Percentiles rank a stretch among this genome's conserved stretches.
These are phyloP conservation scores for Amphipoea oculea DNA, from an alignment of 2,888 invertebrate species.

Conservation along the genomic window DNA sequence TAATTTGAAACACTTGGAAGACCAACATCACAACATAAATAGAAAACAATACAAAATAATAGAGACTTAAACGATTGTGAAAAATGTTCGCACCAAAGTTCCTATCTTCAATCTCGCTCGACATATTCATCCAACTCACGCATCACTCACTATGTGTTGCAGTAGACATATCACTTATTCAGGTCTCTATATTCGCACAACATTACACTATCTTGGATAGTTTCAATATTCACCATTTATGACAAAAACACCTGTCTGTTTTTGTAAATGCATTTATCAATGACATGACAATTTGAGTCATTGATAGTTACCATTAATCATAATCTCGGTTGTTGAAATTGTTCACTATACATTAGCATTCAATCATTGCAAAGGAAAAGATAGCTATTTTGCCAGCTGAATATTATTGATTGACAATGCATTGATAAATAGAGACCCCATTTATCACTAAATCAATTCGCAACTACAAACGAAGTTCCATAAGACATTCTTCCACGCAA, in stretches of 20 bases:
- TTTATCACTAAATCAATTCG: slow-evolving; percentile 46
- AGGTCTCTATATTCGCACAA: slow-evolving; percentile 45
- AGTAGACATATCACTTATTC: slow-evolving; percentile 52
- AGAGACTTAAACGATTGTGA: slow-evolving; percentile 76
- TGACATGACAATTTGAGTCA: slow-evolving; percentile 15
- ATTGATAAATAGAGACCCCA: slow-evolving; percentile 41
- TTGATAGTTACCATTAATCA: slow-evolving; percentile 21
- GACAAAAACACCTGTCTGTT: slow-evolving; percentile 37
- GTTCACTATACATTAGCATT: slow-evolving; percentile 21
- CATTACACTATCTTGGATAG: slow-evolving; percentile 49
- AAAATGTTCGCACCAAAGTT: slow-evolving; percentile 81
- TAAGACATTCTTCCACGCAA: slow-evolving; percentile 65
- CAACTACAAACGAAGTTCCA: slow-evolving; percentile 40
- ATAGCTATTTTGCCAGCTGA: slow-evolving; percentile 25
- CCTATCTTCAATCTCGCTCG: slow-evolving; percentile 45
- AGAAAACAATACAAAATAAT: slow-evolving; percentile 83
- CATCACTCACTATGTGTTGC: slow-evolving; percentile 40
- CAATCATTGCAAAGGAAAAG: slow-evolving; percentile 1
- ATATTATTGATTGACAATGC: slow-evolving; percentile 24
- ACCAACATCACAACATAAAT: slow-evolving; percentile 90
- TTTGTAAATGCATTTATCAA: slow-evolving; percentile 58
- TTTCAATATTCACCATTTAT: slow-evolving; percentile 31
- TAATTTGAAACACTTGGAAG: slow-evolving; percentile 86
- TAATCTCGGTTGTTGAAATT: slow-evolving; percentile 52
- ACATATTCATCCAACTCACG: slow-evolving; percentile 29